phyloP scores from a whole-genome alignment of 2,113 vertebrate species.

The Sturnira hondurensis region DNA sequence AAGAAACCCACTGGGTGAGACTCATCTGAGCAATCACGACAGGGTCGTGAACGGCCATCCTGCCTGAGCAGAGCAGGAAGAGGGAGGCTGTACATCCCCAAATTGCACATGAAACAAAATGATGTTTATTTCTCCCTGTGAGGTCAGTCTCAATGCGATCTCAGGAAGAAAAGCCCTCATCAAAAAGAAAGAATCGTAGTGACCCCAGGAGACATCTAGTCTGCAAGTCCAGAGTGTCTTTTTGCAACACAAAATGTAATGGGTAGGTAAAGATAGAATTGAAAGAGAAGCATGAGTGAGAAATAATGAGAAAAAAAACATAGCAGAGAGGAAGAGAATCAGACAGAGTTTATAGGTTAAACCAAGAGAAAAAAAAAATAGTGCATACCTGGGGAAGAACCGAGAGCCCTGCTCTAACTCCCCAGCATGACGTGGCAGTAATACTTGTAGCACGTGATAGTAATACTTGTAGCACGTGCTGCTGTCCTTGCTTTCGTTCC shows the following conservation, averaged over 20 bases:
- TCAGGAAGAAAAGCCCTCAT: background rate
- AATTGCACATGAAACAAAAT: background rate
- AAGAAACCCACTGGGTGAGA: background rate
- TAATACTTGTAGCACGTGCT: background rate
- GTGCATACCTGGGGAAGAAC: background rate
- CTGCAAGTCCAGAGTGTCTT: background rate
- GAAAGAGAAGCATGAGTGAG: background rate
- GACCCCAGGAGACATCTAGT: background rate
- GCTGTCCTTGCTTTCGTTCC: background rate
- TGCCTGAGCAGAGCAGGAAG: background rate
- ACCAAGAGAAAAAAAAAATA: background rate
- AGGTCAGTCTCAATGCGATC: background rate
- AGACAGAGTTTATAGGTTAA: background rate
- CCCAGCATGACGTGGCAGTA: background rate
- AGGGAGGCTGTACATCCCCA: background rate
- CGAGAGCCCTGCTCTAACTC: no score
- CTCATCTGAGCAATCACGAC: background rate
- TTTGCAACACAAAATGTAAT: background rate
- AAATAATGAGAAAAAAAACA: background rate
- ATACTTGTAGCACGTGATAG: no score
- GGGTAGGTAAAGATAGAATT: background rate
- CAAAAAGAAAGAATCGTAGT: background rate
- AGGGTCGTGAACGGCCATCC: background rate
- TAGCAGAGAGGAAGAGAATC: background rate
- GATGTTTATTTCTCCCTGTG: background rate